These are phyloP conservation scores for Penelope pileata DNA, from an alignment of 2,113 vertebrate genomes.

Conservation along the genomic window DNA sequence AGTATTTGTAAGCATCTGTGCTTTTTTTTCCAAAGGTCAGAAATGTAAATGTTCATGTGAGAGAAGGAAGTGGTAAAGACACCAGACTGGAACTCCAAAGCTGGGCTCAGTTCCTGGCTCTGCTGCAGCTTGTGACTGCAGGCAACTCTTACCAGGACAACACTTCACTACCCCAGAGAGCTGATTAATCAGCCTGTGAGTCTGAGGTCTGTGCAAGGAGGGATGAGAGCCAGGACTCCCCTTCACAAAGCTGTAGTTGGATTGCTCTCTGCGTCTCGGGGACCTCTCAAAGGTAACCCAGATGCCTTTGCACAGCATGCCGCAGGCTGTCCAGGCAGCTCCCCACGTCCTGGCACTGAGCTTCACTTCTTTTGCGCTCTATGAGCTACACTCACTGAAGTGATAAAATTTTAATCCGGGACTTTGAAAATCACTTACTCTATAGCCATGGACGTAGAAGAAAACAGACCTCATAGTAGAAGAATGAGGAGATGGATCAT, in stretches of 20 bases:
- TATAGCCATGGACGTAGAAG: neutral
- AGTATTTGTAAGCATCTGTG: neutral
- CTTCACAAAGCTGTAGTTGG: neutral
- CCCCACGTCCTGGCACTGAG: constrained; percentile 7
- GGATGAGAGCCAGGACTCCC: neutral
- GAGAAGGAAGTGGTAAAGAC: constrained; percentile 49
- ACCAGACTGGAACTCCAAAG: constrained; percentile 39
- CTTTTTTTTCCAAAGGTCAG: neutral
- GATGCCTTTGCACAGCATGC: neutral
- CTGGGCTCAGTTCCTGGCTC: neutral
- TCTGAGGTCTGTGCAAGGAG: neutral
- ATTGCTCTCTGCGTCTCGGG: neutral
- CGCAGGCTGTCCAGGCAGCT: neutral
- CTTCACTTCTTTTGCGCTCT: neutral
- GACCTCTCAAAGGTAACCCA: fast-evolving
- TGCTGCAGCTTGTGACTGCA: neutral
- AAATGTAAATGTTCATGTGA: constrained; percentile 25
- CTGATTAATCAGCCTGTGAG: constrained; percentile 3
- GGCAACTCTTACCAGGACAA: neutral
- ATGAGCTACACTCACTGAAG: constrained; percentile 19
- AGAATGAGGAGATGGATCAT: constrained; percentile 29
- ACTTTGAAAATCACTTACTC: constrained; percentile 57
- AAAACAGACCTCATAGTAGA: constrained; percentile 45
- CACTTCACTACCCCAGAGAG: neutral
- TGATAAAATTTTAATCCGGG: constrained; percentile 58